Conservation (phyloP, 2,113 vertebrate genomes). For the Abramis brama region DNA sequence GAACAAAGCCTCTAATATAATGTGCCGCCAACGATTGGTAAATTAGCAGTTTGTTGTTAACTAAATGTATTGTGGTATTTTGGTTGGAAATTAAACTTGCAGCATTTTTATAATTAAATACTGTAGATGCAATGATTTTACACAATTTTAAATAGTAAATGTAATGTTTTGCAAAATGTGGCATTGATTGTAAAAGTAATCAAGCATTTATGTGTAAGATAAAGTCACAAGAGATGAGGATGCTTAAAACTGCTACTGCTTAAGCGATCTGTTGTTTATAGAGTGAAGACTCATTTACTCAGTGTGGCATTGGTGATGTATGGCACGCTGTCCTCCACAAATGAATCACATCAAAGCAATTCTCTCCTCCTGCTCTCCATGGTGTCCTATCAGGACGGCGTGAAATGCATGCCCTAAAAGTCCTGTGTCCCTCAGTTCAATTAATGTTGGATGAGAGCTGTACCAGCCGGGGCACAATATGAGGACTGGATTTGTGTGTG, state of each 20-base stretch:
- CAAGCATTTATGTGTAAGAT: background rate
- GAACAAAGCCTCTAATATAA: background rate
- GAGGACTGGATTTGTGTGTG: background rate
- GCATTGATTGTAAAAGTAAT: background rate
- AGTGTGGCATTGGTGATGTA: constrained; percentile 16
- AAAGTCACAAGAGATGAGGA: background rate
- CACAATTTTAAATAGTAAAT: background rate
- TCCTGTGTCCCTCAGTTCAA: background rate
- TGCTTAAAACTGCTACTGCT: background rate
- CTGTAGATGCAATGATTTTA: background rate
- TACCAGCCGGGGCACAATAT: background rate
- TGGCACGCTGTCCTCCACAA: constrained; percentile 30
- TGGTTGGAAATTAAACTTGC: background rate
- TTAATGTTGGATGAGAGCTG: constrained; percentile 8
- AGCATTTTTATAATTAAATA: background rate
- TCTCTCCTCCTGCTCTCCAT: constrained; percentile 11
- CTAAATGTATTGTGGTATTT: background rate
- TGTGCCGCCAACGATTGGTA: background rate
- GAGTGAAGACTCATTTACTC: background rate
- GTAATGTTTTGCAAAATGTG: background rate
- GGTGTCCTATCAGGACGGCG: constrained; percentile 25
- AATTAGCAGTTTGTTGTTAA: background rate
- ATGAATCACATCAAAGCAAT: constrained; percentile 39
- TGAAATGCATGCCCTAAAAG: constrained; percentile 22
- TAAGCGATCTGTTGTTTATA: constrained; percentile 19